These are phyloP conservation scores for Archocentrus centrarchus DNA, from an alignment of 2,113 vertebrate species.

Conservation along the genomic window DNA sequence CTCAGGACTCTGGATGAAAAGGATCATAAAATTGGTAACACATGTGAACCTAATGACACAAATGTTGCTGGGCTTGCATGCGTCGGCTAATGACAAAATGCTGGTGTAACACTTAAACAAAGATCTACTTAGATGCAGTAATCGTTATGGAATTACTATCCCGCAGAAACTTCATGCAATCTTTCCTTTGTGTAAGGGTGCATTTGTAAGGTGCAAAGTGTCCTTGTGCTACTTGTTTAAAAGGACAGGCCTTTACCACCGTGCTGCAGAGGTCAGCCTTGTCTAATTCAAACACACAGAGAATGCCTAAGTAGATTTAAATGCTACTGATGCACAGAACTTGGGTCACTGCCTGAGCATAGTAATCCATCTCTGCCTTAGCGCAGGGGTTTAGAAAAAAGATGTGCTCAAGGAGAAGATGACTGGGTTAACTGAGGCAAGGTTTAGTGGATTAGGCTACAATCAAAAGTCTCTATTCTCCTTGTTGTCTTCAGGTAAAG, in stretches of 20 bases:
- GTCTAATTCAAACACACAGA: slow-evolving; percentile 44
- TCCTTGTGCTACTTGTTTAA: slow-evolving; percentile 19
- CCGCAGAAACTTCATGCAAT: slow-evolving; percentile 8
- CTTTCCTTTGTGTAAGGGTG: slow-evolving; percentile 19
- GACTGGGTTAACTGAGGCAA: slow-evolving; percentile 23
- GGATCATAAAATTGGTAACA: background rate
- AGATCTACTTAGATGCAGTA: background rate
- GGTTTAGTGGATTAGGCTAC: slow-evolving; percentile 17
- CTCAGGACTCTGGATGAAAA: background rate
- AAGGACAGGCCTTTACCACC: slow-evolving; percentile 25
- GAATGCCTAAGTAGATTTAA: slow-evolving; percentile 47
- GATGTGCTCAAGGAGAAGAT: slow-evolving; percentile 19
- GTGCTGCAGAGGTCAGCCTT: slow-evolving; percentile 45
- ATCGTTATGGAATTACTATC: background rate
- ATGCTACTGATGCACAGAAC: slow-evolving; percentile 36
- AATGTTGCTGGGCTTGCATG: background rate
- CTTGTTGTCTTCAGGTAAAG: slow-evolving; percentile 3
- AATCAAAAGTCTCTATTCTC: slow-evolving; percentile 32
- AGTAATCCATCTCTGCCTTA: slow-evolving; percentile 45
- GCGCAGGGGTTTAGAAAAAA: slow-evolving; percentile 18
- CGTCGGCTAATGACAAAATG: background rate
- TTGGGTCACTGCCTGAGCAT: slow-evolving; percentile 20
- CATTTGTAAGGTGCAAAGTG: slow-evolving; percentile 17
- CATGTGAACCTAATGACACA: background rate
- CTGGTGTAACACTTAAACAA: background rate